Percentiles rank a stretch among this genome's conserved stretches.
These are phyloP conservation scores for Centropus bengalensis DNA, from an alignment of 2,113 vertebrate species.

Conservation along the genomic window DNA sequence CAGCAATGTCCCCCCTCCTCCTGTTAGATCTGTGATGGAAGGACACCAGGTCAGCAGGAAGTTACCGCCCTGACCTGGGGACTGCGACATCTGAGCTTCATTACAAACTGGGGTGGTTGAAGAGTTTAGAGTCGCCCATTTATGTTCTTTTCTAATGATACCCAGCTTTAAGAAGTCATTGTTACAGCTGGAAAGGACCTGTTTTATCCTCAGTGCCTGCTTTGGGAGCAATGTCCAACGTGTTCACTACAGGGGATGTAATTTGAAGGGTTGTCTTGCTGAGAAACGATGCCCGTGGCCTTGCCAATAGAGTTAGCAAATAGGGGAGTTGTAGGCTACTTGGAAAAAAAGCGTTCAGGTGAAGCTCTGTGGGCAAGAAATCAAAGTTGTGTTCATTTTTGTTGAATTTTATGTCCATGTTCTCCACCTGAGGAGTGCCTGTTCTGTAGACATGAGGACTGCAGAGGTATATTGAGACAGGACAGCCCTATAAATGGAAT, in stretches of 20 bases:
- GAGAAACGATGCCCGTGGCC: neutral
- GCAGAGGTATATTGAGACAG: neutral
- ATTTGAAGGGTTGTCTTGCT: neutral
- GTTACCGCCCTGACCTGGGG: neutral
- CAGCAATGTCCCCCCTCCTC: neutral
- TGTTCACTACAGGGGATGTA: neutral
- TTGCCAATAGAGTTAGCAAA: neutral
- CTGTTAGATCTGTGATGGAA: accelerated
- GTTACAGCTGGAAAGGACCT: neutral
- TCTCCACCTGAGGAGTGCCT: neutral
- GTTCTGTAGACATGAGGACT: neutral
- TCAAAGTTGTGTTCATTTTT: neutral
- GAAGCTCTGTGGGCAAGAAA: neutral
- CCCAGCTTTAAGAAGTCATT: neutral
- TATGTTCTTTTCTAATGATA: neutral
- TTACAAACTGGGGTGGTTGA: neutral
- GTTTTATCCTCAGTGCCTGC: neutral
- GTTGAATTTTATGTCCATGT: neutral
- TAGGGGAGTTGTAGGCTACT: neutral
- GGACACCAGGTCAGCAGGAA: neutral
- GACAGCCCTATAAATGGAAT: neutral
- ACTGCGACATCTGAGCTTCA: neutral
- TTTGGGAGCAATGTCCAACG: neutral
- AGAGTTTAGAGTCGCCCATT: neutral
- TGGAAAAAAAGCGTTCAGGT: neutral